Percentiles rank a stretch among this genome's conserved stretches.
Evolutionary conservation across 2,113 vertebrate genomes (phyloP).

Genomic region (Pomatorhinus ruficollis): DNA sequence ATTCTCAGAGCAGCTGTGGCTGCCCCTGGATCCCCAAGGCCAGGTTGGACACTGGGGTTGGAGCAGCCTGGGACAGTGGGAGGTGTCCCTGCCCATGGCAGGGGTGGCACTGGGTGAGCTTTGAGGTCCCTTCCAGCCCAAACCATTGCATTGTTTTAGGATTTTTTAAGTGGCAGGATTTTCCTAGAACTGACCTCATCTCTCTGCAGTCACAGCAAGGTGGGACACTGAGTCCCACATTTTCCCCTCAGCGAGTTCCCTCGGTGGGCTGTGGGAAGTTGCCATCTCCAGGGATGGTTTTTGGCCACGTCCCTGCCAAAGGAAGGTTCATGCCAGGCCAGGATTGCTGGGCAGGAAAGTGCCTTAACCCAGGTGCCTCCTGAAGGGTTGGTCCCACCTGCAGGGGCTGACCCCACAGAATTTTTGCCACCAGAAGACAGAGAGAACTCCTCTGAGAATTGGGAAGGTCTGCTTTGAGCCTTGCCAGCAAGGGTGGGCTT

Average conservation of each 20-base stretch:
- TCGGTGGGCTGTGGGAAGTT: accelerated
- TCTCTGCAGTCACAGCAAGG: background rate
- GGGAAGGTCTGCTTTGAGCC: background rate
- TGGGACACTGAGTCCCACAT: accelerated
- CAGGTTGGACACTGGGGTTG: background rate
- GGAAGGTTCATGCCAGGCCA: accelerated
- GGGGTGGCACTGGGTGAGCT: accelerated
- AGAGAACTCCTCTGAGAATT: background rate
- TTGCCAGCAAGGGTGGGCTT: background rate
- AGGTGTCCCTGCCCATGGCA: background rate
- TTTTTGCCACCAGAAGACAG: background rate
- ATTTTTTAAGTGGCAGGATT: background rate
- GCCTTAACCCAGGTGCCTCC: background rate
- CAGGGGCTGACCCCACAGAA: background rate
- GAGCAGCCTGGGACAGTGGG: background rate
- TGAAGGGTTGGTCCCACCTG: background rate
- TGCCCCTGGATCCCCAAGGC: background rate
- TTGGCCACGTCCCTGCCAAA: background rate
- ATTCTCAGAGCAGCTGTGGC: background rate
- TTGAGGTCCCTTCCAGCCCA: accelerated
- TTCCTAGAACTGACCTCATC: background rate
- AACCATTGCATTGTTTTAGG: accelerated
- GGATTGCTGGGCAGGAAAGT: background rate
- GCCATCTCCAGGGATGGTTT: background rate
- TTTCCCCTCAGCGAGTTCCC: accelerated